These are phyloP conservation scores for Trichacis sp. DNA, from an alignment of 2,888 invertebrate genomes.

Conservation along the genomic window DNA sequence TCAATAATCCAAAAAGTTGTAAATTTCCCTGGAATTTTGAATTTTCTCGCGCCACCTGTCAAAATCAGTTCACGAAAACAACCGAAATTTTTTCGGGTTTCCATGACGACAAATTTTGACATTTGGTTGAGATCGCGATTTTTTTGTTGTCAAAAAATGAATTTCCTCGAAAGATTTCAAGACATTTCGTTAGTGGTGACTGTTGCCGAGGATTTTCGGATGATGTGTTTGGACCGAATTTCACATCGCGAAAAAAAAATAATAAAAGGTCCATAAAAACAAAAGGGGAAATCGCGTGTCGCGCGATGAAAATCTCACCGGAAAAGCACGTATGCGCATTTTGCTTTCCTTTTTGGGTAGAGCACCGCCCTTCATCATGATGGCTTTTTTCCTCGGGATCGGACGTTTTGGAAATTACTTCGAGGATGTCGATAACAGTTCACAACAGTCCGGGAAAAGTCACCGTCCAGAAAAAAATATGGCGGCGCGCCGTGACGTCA, in stretches of 20 bases:
- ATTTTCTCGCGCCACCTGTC: neutral
- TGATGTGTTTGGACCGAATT: neutral
- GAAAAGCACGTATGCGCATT: conserved; percentile 98
- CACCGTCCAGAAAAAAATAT: no score
- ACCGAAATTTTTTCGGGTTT: neutral
- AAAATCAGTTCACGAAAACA: neutral
- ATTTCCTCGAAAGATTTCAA: no score
- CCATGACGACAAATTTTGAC: neutral
- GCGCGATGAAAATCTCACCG: conserved; percentile 77
- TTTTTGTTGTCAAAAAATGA: no score
- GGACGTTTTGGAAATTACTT: conserved; percentile 15
- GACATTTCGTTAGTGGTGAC: no score
- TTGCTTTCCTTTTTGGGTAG: conserved; percentile 93
- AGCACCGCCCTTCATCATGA: conserved; percentile 79
- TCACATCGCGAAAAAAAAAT: no score
- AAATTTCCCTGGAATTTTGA: neutral
- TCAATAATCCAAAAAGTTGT: neutral
- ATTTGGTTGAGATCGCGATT: neutral
- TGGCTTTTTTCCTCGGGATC: conserved; percentile 13
- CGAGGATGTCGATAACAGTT: no score
- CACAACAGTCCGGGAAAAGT: no score
- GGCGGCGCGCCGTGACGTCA: no score
- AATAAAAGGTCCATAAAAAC: conserved; percentile 8
- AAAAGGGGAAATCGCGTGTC: conserved; percentile 8
- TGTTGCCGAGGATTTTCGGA: no score